phyloP scores from a whole-genome alignment of 2,797 vertebrate genomes.

The Silurus lanzhouensis region DNA sequence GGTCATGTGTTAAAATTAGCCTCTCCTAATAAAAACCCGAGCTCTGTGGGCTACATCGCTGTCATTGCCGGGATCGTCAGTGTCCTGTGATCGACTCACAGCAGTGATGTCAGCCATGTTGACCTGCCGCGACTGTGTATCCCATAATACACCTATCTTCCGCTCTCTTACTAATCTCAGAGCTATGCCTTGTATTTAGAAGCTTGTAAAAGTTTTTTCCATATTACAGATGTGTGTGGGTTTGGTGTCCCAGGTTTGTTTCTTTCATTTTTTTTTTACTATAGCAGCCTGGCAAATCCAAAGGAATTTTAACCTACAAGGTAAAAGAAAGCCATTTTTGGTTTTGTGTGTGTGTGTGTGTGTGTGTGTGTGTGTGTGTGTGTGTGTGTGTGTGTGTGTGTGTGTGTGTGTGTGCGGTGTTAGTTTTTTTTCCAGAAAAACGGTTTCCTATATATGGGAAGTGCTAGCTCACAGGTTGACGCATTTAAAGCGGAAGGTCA shows the following conservation, averaged over 20 bases:
- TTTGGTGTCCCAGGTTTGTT: not conserved
- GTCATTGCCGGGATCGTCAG: slow-evolving; percentile 35
- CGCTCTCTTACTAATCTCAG: slow-evolving; percentile 1
- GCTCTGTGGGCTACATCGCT: slow-evolving; percentile 11
- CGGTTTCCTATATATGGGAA: too few relatives aligned
- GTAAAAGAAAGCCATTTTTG: not conserved
- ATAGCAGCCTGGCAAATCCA: not conserved
- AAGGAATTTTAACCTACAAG: not conserved
- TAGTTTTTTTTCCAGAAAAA: too few relatives aligned
- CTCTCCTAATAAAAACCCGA: slow-evolving; percentile 40
- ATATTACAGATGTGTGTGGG: not conserved
- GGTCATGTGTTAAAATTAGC: slow-evolving; percentile 50
- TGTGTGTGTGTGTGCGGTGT: too few relatives aligned
- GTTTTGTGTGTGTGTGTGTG: too few relatives aligned
- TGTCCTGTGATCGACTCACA: slow-evolving; percentile 29
- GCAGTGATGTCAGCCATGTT: not conserved
- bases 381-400: too few relatives aligned
- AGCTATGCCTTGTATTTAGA: not conserved
- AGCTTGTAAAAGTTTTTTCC: not conserved
- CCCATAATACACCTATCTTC: slow-evolving; percentile 15
- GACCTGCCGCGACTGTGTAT: not conserved
- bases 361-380: too few relatives aligned
- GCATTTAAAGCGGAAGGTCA: too few relatives aligned
- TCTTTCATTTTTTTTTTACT: slow-evolving; percentile 4
- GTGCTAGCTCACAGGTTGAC: too few relatives aligned